A percentile compares a stretch with the other conserved stretches of the same genome.
These are phyloP conservation scores for Plotosus lineatus DNA, from an alignment of 2,113 vertebrate species.

Conservation along the genomic window DNA sequence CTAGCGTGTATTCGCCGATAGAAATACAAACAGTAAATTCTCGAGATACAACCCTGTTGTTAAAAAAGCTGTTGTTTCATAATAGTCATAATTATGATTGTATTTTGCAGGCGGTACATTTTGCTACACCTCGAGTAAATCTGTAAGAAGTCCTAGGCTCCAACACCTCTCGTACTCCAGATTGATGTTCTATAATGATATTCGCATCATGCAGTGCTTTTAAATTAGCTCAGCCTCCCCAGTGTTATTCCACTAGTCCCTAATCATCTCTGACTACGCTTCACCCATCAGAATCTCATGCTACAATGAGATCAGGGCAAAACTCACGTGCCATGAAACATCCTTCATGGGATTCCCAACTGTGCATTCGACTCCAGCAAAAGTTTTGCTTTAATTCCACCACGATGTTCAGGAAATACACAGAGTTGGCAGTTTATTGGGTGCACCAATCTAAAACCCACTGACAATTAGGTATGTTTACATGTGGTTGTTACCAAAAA, in stretches of 20 bases:
- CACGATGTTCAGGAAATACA: not conserved
- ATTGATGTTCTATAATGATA: constrained; percentile 32
- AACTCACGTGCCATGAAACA: not conserved
- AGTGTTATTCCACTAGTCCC: constrained; percentile 20
- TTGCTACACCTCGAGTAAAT: not conserved
- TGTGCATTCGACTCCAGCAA: not conserved
- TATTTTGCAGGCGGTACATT: not conserved
- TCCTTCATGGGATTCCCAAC: not conserved
- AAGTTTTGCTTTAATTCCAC: not conserved
- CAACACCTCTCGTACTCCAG: constrained; percentile 1
- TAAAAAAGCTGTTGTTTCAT: not conserved
- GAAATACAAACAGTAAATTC: not conserved
- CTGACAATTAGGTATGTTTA: not conserved
- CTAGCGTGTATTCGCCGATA: not conserved
- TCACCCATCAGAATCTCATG: constrained; percentile 26
- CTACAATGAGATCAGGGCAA: constrained; percentile 10
- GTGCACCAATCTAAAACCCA: not conserved
- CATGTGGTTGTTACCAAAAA: no score
- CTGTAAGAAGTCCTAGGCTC: constrained; percentile 1
- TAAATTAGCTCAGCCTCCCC: constrained; percentile 37
- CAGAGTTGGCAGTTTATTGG: not conserved
- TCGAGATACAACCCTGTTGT: not conserved
- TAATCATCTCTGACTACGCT: constrained; percentile 20
- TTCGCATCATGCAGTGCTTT: constrained; percentile 25
- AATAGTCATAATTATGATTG: not conserved